Base-by-base conservation (phyloP, 2,797 vertebrate genomes). In the Holocentrus rufus region DNA sequence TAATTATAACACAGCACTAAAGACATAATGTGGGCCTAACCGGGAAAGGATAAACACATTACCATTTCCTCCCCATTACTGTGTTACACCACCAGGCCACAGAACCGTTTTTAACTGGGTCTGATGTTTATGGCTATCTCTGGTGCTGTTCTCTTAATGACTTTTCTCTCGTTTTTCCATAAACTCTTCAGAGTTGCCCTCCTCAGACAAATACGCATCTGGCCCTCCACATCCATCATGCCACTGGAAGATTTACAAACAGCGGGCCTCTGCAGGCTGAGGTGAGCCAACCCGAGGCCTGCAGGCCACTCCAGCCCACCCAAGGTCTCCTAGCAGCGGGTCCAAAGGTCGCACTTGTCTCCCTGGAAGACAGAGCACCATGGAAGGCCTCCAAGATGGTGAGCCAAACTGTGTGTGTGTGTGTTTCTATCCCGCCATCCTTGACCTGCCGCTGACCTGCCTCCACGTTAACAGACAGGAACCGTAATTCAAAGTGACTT, bases 401-500 rank as follows among this genome's bases (percentile, higher is more conserved):
- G 59, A 47, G 72, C 15, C 31, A 30, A 14, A 22, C 36, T 39
- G 31, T 65, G 46, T 54, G 31, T 54, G 63, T 65, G 47, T 65
- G 27, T 56, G 57, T 31, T 36, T 63, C 27, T 25, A 30, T 70
- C 65, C 56, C 65, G n/a, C 47, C 61, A 80, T 80, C 67, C 79
- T 69, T 44, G 30, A 71, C 56, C 58, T 64, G 78, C 58, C 60
- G 11, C 77, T 68, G 70, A 64, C 61, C 69, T 71, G 56, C 23
- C 65, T 56, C 68, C 69, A 63, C 31, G 46, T 73, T 80, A 78
- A 64, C 23, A 18, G 39, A 49, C 60, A 20, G 22, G 60, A 63
- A 64, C 68, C 79, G 55, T 75, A 27, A 85, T 75, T 65, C 65
- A 86, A 80, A 86, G 77, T 87, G 81, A 88, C 85, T 84, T 84